A percentile compares a stretch with the other conserved stretches of the same genome.
Evolutionary conservation across 2,797 vertebrate species (phyloP).

Genomic region (Pitangus sulphuratus): DNA sequence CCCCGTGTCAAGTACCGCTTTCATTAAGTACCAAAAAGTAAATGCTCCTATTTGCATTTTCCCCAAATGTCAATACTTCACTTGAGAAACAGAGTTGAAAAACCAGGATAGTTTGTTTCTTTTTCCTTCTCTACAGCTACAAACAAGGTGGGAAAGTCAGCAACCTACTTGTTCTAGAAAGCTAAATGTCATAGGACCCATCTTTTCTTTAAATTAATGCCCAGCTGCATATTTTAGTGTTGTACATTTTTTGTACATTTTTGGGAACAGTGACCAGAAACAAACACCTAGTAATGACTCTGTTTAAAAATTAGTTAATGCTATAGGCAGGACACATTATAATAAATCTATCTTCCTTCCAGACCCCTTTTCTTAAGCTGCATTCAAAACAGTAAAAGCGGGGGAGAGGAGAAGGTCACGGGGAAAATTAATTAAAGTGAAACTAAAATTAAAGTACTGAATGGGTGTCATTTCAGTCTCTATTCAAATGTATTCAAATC

Average conservation of each 20-base stretch:
- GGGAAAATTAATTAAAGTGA: not conserved
- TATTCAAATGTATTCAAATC: not conserved
- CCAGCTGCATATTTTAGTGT: not conserved
- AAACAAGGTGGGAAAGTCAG: not conserved
- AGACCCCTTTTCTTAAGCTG: not conserved
- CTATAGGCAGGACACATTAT: not conserved
- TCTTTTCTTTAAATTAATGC: not conserved
- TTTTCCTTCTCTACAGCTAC: not conserved
- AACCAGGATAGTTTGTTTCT: not conserved
- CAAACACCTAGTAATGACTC: not conserved
- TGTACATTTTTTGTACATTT: not conserved
- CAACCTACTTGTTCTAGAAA: not conserved
- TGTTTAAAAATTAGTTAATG: not conserved
- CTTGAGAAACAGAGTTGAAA: not conserved
- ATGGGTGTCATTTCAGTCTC: not conserved
- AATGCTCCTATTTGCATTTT: slow-evolving; percentile 4
- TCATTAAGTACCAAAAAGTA: not conserved
- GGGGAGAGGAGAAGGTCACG: rapidly evolving
- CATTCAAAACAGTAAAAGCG: not conserved
- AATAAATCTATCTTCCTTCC: not conserved
- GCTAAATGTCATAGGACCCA: not conserved
- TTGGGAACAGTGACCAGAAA: not conserved
- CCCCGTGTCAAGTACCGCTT: slow-evolving; percentile 8
- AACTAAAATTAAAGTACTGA: not conserved
- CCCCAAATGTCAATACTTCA: not conserved